These are phyloP conservation scores for Erpobdella octoculata DNA, from an alignment of 2,888 invertebrate genomes.

Conservation along the genomic window DNA sequence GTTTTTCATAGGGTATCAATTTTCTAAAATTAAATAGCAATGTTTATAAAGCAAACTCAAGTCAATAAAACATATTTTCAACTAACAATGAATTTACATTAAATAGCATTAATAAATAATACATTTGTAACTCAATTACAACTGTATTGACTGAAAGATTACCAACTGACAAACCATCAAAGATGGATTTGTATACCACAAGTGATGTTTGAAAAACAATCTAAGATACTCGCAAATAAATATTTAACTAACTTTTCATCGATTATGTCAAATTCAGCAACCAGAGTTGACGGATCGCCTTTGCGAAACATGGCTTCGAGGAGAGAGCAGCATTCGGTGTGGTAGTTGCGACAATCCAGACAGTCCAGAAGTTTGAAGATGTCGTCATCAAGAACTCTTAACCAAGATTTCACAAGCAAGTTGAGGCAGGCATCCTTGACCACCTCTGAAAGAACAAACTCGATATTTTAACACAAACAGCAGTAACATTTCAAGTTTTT, in stretches of 20 bases:
- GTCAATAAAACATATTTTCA: background rate
- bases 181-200: background rate
- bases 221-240: background rate
- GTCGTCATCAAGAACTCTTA: slow-evolving; percentile 65
- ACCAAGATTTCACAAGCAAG: slow-evolving; percentile 64
- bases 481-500: no score
- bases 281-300: slow-evolving; percentile 39
- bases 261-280: slow-evolving; percentile 45
- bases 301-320: slow-evolving; percentile 56
- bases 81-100: no score
- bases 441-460: background rate
- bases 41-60: background rate
- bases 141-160: background rate
- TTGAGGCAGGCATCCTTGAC: slow-evolving; percentile 38
- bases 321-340: slow-evolving; percentile 57
- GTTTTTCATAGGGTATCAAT: slow-evolving; percentile 41
- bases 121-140: background rate
- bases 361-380: slow-evolving; percentile 66
- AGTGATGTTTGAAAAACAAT: background rate
- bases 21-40: background rate
- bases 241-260: slow-evolving; percentile 48
- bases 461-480: no score
- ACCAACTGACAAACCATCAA: no score
- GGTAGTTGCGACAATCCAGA: slow-evolving; percentile 65
- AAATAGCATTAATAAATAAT: background rate